Base-by-base conservation (phyloP, 2,113 vertebrate genomes). In the Platichthys stellatus region DNA sequence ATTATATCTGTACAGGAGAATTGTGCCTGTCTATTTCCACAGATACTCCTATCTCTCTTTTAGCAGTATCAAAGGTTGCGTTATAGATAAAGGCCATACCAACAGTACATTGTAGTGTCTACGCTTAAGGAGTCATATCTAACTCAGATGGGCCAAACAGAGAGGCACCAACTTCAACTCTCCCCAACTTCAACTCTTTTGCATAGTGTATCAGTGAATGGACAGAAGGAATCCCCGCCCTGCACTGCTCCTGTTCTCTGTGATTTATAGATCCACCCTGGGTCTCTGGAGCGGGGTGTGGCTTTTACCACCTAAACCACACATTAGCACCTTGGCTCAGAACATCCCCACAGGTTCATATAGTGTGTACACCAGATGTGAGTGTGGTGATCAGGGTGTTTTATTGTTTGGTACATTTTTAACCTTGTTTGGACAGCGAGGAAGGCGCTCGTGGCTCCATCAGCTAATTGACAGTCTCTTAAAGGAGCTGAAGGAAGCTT, bases 251-350 rank as follows among this genome's bases (percentile, higher is more conserved):
- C 15, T 23, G n/a, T 59, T n/a, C n/a, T 49, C 43, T 2, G 10
- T 71, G 69, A 87, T 76, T 81, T 68, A 75, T 70, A 24, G 43
- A n/a, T 63, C 38, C 31, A 13, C 38, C 17, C 57, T 10, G 31
- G 94, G 95, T 95, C 47, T 71, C 24, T 68, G 66, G 54, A 76
- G 70, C 10, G 18, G 4, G 4, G 18, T 17, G 2, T 93, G 95
- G 59, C 90, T 94, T 81, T 96, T 95, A 79, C 24, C 5, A 20
- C 15, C 69, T 51, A 21, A 20, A 2, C 21, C 38, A 38, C 53
- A 69, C 35, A 69, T 51, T 35, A 69, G 8, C 57, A 58, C 26
- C 11, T 56, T 40, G 31, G 15, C 53, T 31, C 2, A 51, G 10
- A 43, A 13, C 40, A 3, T 43, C 11, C 60, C 7, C 18, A n/a